phyloP scores from a whole-genome alignment of 2,797 vertebrate genomes.

The Danio choprae region DNA sequence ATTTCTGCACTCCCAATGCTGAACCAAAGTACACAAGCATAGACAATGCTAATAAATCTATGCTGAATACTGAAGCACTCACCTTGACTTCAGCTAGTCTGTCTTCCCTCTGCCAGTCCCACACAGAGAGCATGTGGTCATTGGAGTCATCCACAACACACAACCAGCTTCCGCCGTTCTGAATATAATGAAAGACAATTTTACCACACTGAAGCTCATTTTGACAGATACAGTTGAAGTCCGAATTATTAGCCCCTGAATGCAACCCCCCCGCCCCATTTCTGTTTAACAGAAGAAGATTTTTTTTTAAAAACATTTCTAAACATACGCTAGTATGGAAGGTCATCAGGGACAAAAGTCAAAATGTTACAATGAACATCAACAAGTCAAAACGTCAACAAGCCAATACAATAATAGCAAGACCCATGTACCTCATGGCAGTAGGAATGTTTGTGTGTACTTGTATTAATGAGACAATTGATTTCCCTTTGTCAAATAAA shows the following conservation, averaged over 20 bases:
- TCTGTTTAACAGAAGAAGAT: not conserved
- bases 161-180: slow-evolving; percentile 94
- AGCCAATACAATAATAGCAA: no score
- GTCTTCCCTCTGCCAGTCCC: slow-evolving; percentile 98
- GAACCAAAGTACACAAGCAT: not conserved
- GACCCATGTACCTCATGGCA: no score
- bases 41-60: not conserved
- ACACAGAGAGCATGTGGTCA: slow-evolving; percentile 94
- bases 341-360: no score
- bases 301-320: not conserved
- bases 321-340: no score
- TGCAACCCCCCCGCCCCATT: no score
- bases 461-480: no score
- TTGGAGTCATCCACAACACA: slow-evolving; percentile 97
- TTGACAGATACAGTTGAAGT: not conserved
- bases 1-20: not conserved
- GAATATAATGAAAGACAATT: slow-evolving; percentile 12
- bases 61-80: not conserved
- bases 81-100: slow-evolving; percentile 95
- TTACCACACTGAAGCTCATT: not conserved
- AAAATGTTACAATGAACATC: no score
- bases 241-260: not conserved
- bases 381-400: no score
- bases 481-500: no score
- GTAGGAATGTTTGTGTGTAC: no score